Evolutionary conservation across 2,797 vertebrate genomes (phyloP), one percentile per base, ranked within the genome.

Genomic region (Pseudochirops corinnae): DNA sequence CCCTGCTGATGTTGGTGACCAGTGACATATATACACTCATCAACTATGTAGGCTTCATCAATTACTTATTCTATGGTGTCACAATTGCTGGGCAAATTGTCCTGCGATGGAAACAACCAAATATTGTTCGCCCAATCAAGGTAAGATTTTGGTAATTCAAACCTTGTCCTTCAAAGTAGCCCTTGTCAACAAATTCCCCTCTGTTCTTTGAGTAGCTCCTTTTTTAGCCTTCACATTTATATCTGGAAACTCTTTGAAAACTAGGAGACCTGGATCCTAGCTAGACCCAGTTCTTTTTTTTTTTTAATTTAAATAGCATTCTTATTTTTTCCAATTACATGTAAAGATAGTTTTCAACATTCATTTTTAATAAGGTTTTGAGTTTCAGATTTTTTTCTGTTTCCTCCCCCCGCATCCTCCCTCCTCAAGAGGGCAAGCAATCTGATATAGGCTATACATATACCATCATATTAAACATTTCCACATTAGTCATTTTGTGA

Each of bases 11-110:
- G 99, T 98, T 99, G 98, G 99, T 99, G 98, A 99, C 99, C 97
- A 99, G 99, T 21, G 99, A 99, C 98, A 99, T 99, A 98, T 99
- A 99, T 99, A 99, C 99, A 0, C 99, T 99, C 95, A 99, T 99
- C 98, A 99, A 99, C 98, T 99, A 99, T 0, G 99, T 99, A 96
- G 99, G 99, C 92, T 99, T 99, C 98, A 99, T 99, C 98, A 99
- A 99, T 99, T 99, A 99, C 99, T 99, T 99, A 98, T 99, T 99
- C 98, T 99, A 99, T 0, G 99, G 99, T 29, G 99, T 99, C 96
- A 99, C 99, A 2, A 98, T 99, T 1, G 99, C 99, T 1, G 99
- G 99, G 96, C 99, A 99, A 98, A 99, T 99, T 55, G 99, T 99
- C 31, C 99, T 99, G 94, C 99, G 99, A 50, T 98, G 99, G 97